Base-by-base conservation (phyloP, 2,888 invertebrate genomes). In the Ennomos quercinarius region DNA sequence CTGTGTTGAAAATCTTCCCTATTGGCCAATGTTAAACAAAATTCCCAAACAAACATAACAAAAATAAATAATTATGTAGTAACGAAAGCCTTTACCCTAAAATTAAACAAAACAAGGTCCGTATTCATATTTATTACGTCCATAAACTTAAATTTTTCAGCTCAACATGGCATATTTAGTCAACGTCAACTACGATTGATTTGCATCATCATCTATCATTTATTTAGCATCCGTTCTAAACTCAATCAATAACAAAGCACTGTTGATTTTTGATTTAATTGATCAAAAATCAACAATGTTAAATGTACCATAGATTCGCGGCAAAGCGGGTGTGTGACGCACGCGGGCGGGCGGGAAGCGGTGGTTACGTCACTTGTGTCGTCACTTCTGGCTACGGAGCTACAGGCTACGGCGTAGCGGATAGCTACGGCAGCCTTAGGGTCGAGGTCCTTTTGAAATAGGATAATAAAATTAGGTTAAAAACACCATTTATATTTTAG, bases 351-450 rank as follows among this genome's bases (percentile, higher is more conserved):
- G 76, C 74, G 84, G 80, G 83, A 84, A 76, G 83, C 80, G 86
- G 77, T 70, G 67, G 80, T 88, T 81, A 87, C 90, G 87, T 90
- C 90, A 90, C 80, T 64, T 63, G 77, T 84, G 79, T 83, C 84
- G 86, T 85, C 86, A 83, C 71, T 72, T 72, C 70, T 70, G 61
- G 64, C 52, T 67, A 70, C 67, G 60, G 54, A 43, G 55, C 61
- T 60, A 61, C 72, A 72, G 54, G 73, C 76, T 77, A 78, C 79
- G 71, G 66, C 73, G 72, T 65, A 75, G 72, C 71, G 73, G 41
- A 12, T 63, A 52, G 47, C 64, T 62, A 56, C 57, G 50, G 55
- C 36, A 49, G 17, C 39, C 12, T 48, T 53, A 17, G 39, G 54
- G 54, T 54, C 59, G 49, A 49, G 41, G 49, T 41, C 52, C 48